These are phyloP conservation scores for Stenoptilia bipunctidactyla DNA, from an alignment of 2,888 invertebrate species.

Conservation along the genomic window DNA sequence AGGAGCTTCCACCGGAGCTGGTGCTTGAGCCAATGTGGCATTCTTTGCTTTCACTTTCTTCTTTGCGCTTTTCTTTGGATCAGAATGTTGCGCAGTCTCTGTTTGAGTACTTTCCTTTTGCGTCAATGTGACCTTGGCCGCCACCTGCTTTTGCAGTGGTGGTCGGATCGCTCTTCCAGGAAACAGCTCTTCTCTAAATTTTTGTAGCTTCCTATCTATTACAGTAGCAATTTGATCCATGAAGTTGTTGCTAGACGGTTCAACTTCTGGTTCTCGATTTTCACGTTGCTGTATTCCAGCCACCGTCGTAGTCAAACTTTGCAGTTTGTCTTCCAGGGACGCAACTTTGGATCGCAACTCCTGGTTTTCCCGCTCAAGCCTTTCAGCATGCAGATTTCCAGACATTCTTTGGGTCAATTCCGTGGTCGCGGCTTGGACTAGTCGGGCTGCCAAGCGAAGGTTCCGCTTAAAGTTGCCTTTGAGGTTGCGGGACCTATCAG, in stretches of 20 bases:
- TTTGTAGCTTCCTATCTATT: background rate
- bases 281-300: background rate
- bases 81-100: constrained; percentile 4
- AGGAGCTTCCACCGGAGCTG: too few relatives aligned
- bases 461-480: constrained; percentile 5
- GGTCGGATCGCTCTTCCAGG: background rate
- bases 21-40: too few relatives aligned
- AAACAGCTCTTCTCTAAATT: background rate
- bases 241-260: background rate
- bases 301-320: background rate
- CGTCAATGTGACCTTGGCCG: constrained; percentile 5
- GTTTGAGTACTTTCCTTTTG: constrained; percentile 5
- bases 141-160: background rate
- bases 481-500: constrained; percentile 4
- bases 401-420: background rate
- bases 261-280: background rate
- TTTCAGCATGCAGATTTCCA: background rate
- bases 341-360: background rate
- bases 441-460: constrained; percentile 1
- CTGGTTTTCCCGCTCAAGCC: background rate
- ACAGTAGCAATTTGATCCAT: background rate
- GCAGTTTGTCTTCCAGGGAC: background rate
- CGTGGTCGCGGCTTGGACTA: constrained; percentile 1
- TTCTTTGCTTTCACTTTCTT: too few relatives aligned
- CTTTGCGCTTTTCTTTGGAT: too few relatives aligned